phyloP scores from a whole-genome alignment of 2,113 vertebrate genomes.

The Bubo bubo region DNA sequence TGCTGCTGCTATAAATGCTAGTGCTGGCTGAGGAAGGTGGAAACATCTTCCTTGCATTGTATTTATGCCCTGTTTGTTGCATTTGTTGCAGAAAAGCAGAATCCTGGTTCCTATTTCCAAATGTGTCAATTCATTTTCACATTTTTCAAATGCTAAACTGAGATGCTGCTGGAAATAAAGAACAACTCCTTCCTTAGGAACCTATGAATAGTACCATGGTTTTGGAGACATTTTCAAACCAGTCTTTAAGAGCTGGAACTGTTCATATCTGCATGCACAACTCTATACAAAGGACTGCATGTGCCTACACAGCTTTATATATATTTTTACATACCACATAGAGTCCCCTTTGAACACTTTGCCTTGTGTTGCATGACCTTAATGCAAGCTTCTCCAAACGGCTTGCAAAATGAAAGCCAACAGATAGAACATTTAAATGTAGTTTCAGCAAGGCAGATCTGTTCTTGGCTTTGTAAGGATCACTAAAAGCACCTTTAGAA shows the following conservation, averaged over 20 bases:
- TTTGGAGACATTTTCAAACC: background rate
- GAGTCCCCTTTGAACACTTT: background rate
- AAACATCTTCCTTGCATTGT: background rate
- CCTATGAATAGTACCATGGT: background rate
- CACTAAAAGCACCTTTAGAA: slow-evolving; percentile 43
- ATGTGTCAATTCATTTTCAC: background rate
- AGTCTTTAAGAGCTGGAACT: background rate
- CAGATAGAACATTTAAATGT: background rate
- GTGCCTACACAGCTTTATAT: background rate
- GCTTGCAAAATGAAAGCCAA: slow-evolving; percentile 15
- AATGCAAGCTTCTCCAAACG: background rate
- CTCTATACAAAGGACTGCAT: background rate
- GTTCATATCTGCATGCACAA: background rate
- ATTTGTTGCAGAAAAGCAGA: background rate
- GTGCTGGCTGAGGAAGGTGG: background rate
- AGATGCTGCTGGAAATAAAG: background rate
- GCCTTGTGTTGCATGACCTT: background rate
- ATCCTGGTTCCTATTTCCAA: background rate
- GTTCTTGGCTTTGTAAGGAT: background rate
- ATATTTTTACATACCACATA: background rate
- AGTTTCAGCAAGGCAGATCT: background rate
- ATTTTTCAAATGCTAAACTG: background rate
- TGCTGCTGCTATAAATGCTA: background rate
- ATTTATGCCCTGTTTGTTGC: background rate
- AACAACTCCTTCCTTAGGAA: background rate